Evolutionary conservation across 2,797 vertebrate species (phyloP), one percentile per base, ranked within the genome.

Genomic region (Gallinago solitaria): DNA sequence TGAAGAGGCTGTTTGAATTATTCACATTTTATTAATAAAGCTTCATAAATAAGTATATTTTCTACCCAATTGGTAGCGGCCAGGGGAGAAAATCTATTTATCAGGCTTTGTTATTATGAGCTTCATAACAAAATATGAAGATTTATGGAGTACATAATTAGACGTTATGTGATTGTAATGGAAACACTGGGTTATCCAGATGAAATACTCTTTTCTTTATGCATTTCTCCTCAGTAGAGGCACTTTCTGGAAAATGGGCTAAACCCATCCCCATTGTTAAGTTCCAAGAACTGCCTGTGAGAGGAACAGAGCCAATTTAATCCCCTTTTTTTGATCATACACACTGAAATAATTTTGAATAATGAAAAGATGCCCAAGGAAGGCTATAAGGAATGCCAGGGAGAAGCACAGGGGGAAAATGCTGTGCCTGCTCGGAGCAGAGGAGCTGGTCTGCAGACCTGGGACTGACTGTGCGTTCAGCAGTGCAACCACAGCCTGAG

Each of bases 91-190:
- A 96, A 97, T 95, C 88, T 97, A 67, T 97, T 95, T 93, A 95
- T 97, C 93, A 97, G 92, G 59, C 69, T 93, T 91, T 67, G 84
- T 90, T 94, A 69, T 94, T 96, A 94, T 69, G 71, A 91, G 83
- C 86, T 83, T 95, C 89, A 92, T 92, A 96, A 85, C 93, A 95
- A 93, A 86, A 93, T 95, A 97, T 97, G 96, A 95, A 90, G 91
- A 95, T 96, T 97, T 97, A 97, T 93, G 81, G 88, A 96, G 89
- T 87, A 95, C 79, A 81, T 97, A 95, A 96, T 97, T 96, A 96
- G 93, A 85, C 2, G 2, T 97, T 97, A 95, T 96, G 89, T 84
- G 89, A 93, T 75, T 81, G 64, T 95, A 92, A 89, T 91, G 60
- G 94, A 94, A 96, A 96, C 83, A 92, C 12, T 84, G 82, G 24